These are phyloP conservation scores for Drosophila meridiana DNA, from an alignment of 2,888 invertebrate genomes.

Conservation along the genomic window DNA sequence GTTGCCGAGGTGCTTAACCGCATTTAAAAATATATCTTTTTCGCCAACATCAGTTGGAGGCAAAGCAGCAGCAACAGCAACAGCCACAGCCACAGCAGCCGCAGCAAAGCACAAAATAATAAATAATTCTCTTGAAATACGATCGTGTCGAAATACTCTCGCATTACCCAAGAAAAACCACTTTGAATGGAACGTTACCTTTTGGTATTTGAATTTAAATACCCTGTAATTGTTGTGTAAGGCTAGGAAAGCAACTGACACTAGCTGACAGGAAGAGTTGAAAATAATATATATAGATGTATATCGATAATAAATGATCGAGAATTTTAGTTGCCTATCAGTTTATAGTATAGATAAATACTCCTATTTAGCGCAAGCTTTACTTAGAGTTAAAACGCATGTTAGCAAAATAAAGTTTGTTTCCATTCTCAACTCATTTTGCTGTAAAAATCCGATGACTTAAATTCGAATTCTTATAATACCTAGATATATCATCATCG, in stretches of 20 bases:
- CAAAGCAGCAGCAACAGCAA: constrained; percentile 29
- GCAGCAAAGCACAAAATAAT: constrained; percentile 23
- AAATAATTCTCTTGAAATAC: constrained; percentile 69
- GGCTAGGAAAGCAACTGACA: not conserved
- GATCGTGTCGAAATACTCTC: constrained; percentile 74
- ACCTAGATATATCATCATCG: not conserved
- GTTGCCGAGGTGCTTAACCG: constrained; percentile 69
- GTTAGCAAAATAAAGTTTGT: no score
- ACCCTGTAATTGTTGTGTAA: constrained; percentile 9
- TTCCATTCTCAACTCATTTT: no score
- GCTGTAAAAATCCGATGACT: no score
- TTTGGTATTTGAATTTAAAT: constrained; percentile 11
- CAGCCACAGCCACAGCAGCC: not conserved
- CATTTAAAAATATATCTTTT: constrained; percentile 62
- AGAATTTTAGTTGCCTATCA: no score
- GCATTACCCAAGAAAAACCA: constrained; percentile 67
- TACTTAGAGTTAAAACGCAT: no score
- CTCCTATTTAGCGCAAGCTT: no score
- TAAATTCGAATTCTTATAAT: no score
- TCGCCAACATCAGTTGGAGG: constrained; percentile 28
- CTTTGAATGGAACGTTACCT: constrained; percentile 46
- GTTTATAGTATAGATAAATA: no score
- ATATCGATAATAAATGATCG: not conserved
- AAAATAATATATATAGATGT: not conserved
- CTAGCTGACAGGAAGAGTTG: not conserved